Conservation (phyloP, 2,113 vertebrate species). For the Malurus cyaneus region DNA sequence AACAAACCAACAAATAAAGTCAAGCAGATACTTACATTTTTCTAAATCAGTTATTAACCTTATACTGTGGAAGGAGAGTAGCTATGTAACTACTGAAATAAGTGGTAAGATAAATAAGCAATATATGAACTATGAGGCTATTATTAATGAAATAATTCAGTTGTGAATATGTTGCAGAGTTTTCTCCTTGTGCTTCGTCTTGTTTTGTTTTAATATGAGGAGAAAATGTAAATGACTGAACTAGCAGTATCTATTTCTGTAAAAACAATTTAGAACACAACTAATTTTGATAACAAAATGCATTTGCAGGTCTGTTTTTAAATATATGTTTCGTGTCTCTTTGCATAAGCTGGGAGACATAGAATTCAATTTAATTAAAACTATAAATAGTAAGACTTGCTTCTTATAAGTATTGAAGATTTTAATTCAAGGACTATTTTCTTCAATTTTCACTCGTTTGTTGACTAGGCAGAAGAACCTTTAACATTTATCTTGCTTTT, state of each 20-base stretch:
- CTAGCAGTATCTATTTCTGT: background rate
- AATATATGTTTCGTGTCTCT: background rate
- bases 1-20: background rate
- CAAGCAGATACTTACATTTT: background rate
- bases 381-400: background rate
- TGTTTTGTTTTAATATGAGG: background rate
- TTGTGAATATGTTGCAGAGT: background rate
- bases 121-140: background rate
- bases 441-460: background rate
- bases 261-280: background rate
- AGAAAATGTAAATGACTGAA: background rate
- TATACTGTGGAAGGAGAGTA: background rate
- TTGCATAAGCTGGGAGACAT: background rate
- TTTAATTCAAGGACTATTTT: background rate
- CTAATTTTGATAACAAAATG: background rate
- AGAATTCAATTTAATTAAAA: background rate
- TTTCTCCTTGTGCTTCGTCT: background rate
- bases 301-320: background rate
- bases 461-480: background rate
- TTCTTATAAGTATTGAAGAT: background rate
- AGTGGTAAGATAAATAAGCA: background rate
- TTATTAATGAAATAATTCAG: background rate
- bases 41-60: background rate
- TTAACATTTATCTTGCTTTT: slow-evolving; percentile 8
- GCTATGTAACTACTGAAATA: background rate